phyloP scores from a whole-genome alignment of 1,140 invertebrate species.

The Conus betulinus region DNA sequence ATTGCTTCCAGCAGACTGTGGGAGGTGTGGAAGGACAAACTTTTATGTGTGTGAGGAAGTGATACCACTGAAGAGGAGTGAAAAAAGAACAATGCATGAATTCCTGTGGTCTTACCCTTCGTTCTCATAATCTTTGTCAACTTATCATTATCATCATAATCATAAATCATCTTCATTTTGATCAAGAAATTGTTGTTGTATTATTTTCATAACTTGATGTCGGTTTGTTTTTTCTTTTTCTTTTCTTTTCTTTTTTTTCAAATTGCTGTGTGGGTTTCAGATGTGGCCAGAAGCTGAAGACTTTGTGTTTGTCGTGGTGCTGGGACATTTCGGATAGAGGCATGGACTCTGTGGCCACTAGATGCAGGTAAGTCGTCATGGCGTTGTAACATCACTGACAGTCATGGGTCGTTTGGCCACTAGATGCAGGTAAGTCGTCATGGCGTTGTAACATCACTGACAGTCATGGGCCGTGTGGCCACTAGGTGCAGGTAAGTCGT shows the following conservation, averaged over 20 bases:
- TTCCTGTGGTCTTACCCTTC: no score
- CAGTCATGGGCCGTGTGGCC: not conserved
- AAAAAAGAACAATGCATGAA: no score
- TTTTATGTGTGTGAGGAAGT: no score
- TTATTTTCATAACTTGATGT: not conserved
- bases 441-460: not conserved
- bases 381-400: not conserved
- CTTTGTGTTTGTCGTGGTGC: constrained; percentile 8
- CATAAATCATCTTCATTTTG: not conserved
- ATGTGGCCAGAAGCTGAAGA: constrained; percentile 12
- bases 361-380: not conserved
- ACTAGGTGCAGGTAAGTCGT: not conserved
- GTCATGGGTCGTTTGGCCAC: no score
- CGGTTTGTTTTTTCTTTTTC: not conserved
- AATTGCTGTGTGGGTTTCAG: constrained; percentile 4
- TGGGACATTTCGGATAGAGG: constrained; percentile 22
- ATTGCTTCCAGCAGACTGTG: no score
- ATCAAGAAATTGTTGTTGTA: no score
- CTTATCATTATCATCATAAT: not conserved
- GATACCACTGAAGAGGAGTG: no score
- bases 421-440: not conserved
- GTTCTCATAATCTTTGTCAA: no score
- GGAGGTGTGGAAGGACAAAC: no score
- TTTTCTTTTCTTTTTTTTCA: no score
- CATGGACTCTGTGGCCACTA: not conserved